These are phyloP conservation scores for Cyprinodon variegatus DNA, from an alignment of 2,113 vertebrate genomes.

Conservation along the genomic window DNA sequence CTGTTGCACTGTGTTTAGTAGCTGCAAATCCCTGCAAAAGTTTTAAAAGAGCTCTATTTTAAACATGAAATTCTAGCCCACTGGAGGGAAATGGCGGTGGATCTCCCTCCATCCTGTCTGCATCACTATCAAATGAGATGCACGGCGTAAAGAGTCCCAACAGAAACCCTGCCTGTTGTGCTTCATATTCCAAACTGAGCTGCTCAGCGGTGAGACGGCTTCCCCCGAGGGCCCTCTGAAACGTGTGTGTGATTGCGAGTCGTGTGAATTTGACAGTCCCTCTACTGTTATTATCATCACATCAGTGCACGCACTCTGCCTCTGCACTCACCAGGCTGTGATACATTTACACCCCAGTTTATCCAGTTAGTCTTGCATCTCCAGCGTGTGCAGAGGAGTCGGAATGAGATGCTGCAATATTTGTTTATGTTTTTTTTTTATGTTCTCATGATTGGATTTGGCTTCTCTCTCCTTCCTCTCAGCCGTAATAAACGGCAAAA, in stretches of 20 bases:
- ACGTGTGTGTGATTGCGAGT: constrained; percentile 23
- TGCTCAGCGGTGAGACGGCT: constrained; percentile 30
- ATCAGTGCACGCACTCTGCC: constrained; percentile 59
- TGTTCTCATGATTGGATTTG: constrained; percentile 5
- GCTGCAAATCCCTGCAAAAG: constrained; percentile 12
- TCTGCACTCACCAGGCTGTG: constrained; percentile 47
- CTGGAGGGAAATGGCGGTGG: constrained; percentile 48
- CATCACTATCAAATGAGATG: constrained; percentile 45
- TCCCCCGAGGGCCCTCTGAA: constrained; percentile 36
- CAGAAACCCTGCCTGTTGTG: constrained; percentile 25
- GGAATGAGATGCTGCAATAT: constrained; percentile 30
- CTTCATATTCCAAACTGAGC: constrained; percentile 33
- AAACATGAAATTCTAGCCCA: constrained; percentile 63
- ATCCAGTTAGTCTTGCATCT: constrained; percentile 41
- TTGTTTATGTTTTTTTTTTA: constrained; percentile 25
- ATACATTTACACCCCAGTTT: constrained; percentile 69
- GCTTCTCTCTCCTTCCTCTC: constrained; percentile 19
- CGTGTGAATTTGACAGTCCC: constrained; percentile 43
- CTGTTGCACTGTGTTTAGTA: background rate
- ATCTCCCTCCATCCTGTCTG: constrained; percentile 53
- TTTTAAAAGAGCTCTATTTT: constrained; percentile 47
- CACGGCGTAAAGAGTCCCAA: constrained; percentile 23
- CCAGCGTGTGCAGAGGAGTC: constrained; percentile 38
- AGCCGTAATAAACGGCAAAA: constrained; percentile 1
- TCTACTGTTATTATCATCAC: constrained; percentile 65